Conservation (phyloP, 2,113 vertebrate genomes). For the Coreoperca whiteheadi region DNA sequence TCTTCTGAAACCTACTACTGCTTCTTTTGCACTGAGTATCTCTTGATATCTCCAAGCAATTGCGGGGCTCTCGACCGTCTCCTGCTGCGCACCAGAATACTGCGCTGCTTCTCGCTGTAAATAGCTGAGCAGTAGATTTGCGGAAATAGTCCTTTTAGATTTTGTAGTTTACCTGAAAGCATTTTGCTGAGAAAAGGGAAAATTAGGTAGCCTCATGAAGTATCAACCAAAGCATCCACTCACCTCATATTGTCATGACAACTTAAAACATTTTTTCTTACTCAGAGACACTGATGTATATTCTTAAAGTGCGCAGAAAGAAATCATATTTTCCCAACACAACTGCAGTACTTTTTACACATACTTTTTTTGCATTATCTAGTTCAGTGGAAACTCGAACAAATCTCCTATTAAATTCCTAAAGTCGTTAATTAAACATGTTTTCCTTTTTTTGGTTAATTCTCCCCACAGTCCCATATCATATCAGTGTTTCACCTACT, state of each 20-base stretch:
- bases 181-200: conserved; percentile 70
- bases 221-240: conserved; percentile 78
- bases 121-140: conserved; percentile 58
- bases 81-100: conserved; percentile 39
- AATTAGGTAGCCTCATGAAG: conserved; percentile 63
- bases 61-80: conserved; percentile 21
- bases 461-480: conserved; percentile 1
- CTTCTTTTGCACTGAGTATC: conserved; percentile 80
- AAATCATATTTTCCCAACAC: conserved; percentile 28
- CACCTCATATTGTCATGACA: conserved; percentile 41
- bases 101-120: conserved; percentile 68
- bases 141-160: conserved; percentile 62
- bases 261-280: conserved; percentile 23
- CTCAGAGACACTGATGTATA: conserved; percentile 30
- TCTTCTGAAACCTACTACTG: conserved; percentile 57
- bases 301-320: conserved; percentile 16
- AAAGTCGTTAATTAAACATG: background rate
- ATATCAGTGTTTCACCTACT: conserved; percentile 17
- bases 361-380: background rate
- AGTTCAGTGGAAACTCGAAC: conserved; percentile 1
- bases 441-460: background rate
- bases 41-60: conserved; percentile 59
- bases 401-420: background rate
- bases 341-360: conserved; percentile 13
- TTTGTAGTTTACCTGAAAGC: conserved; percentile 59